Percentiles rank a stretch among this genome's conserved stretches.
Evolutionary conservation across 2,113 vertebrate species (phyloP).

Genomic region (Thinocorus orbignyianus): DNA sequence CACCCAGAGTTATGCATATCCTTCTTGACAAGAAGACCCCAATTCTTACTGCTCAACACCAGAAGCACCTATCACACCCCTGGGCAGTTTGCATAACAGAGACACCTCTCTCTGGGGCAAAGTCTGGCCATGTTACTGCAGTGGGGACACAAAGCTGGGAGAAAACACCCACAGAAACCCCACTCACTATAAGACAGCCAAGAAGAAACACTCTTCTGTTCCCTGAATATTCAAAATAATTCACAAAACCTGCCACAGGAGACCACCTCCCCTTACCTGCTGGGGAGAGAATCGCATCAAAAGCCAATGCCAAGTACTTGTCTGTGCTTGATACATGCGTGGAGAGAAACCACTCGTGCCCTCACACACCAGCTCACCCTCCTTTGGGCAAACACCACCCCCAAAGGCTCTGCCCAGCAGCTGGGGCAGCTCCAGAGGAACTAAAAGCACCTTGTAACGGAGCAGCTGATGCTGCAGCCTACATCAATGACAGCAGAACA

Average conservation of each 20-base stretch:
- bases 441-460: not conserved
- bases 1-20: not conserved
- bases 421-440: not conserved
- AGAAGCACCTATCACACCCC: not conserved
- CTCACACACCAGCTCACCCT: not conserved
- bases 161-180: not conserved
- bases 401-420: not conserved
- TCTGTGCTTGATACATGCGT: accelerated
- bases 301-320: not conserved
- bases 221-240: not conserved
- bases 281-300: not conserved
- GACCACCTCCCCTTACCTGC: not conserved
- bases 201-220: not conserved
- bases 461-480: not conserved
- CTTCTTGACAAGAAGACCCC: not conserved
- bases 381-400: not conserved
- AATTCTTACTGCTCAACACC: not conserved
- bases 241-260: not conserved
- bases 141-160: not conserved
- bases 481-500: not conserved
- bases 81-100: not conserved
- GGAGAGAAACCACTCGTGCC: not conserved
- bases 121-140: accelerated
- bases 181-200: not conserved
- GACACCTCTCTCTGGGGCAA: accelerated